Base-by-base conservation (phyloP, 2,113 vertebrate genomes). In the human region DNA sequence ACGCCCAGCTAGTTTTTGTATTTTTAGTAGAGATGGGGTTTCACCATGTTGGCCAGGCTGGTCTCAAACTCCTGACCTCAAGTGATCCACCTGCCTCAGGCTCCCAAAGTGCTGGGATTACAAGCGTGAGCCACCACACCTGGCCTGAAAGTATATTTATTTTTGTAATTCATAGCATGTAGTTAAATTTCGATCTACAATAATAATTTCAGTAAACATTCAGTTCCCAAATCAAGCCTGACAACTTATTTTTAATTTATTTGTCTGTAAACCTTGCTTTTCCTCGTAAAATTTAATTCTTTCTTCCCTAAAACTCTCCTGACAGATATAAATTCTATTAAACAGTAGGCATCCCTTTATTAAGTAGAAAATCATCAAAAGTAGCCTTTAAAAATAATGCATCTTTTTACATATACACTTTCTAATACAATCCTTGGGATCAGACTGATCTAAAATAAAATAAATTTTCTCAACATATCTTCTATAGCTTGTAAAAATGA, bases 171-270 rank as follows among this genome's bases (percentile, higher is more conserved):
- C 40, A 61, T 27, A 50, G 45, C 66, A 79, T 52, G 79, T 70
- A 80, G 61, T 93, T 90, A 92, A 40, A 66, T 66, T 96, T 84
- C 83, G 27, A 40, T 81, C 80, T 84, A 70, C 86, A 87, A 52
- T 84, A 48, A 96, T 70, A 48, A 85, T 84, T 83, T 95, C 55
- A 92, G 80, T 52, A 84, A 57, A 70, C 22, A 30, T 50, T 59
- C 90, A 38, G 55, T 32, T 80, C 92, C 50, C 55, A 59, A 96
- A 90, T 40, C 38, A 81, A 82, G 50, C 30, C 50, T 95, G 72
- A 95, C 70, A 79, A 95, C 86, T 93, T 83, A 76, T 52, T 95
- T 89, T 96, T 80, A 93, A 96, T 94, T 76, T 64, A 59, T 45
- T 88, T 80, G 52, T 81, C 93, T 92, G n/a, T 72, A 92, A 73